phyloP scores from a whole-genome alignment of 2,113 vertebrate species.

The Nothocercus julius region DNA sequence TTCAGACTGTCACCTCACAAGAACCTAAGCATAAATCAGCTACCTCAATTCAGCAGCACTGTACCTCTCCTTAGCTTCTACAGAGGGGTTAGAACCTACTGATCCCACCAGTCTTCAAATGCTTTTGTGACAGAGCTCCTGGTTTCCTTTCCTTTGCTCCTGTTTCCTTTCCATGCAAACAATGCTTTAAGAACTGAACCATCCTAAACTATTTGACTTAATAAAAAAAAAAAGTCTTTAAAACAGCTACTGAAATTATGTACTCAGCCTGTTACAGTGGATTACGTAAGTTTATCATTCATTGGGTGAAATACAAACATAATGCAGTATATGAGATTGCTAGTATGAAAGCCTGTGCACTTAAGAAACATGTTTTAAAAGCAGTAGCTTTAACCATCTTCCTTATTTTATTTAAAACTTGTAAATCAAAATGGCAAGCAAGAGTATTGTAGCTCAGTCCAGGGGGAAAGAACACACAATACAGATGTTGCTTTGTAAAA shows the following conservation, averaged over 20 bases:
- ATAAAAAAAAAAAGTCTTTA: not conserved
- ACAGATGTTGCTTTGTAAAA: not conserved
- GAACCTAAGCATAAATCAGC: not conserved
- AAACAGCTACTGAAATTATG: not conserved
- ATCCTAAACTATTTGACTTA: not conserved
- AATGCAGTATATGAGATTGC: not conserved
- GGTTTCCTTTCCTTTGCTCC: not conserved
- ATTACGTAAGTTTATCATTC: not conserved
- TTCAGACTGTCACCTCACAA: not conserved
- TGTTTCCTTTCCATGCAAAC: not conserved
- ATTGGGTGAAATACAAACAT: not conserved
- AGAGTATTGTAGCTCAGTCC: not conserved
- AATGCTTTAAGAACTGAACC: not conserved
- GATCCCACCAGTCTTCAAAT: not conserved
- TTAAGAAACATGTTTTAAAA: not conserved
- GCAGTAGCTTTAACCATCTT: not conserved
- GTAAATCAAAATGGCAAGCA: not conserved
- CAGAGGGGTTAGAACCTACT: not conserved
- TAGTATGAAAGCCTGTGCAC: not conserved
- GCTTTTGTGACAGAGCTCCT: not conserved
- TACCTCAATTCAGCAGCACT: not conserved
- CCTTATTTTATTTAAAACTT: not conserved
- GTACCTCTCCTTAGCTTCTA: not conserved
- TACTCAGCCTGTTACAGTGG: not conserved
- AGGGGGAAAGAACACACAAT: not conserved